These are phyloP conservation scores for Mycetomoellerius zeteki DNA, from an alignment of 1,140 invertebrate genomes.

Conservation along the genomic window DNA sequence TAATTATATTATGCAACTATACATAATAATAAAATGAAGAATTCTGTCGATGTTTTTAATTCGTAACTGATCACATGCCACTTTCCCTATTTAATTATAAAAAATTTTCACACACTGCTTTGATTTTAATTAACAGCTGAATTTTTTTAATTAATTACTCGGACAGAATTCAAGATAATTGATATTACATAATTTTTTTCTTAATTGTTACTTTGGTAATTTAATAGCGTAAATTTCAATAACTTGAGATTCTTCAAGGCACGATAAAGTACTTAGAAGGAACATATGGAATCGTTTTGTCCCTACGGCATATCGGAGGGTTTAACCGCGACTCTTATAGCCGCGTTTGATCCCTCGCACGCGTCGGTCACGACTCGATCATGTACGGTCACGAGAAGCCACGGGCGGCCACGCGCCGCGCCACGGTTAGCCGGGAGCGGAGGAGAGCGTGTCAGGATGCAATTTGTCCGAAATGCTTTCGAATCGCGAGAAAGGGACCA, in stretches of 20 bases:
- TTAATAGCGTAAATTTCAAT: conserved; percentile 18
- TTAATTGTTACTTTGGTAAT: not conserved
- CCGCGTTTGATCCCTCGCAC: conserved; percentile 51
- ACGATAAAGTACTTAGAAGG: not conserved
- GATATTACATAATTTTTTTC: not conserved
- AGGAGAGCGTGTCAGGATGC: conserved; percentile 67
- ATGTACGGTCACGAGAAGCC: conserved; percentile 51
- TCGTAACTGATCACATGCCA: not conserved
- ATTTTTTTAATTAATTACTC: not conserved
- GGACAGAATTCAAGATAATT: not conserved
- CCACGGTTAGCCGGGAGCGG: conserved; percentile 25
- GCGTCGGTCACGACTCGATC: conserved; percentile 54
- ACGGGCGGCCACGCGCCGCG: conserved; percentile 58
- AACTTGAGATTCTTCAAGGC: not conserved
- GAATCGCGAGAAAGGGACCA: conserved; percentile 63
- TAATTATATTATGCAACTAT: not conserved
- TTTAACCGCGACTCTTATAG: conserved; percentile 53
- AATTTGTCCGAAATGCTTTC: conserved; percentile 75
- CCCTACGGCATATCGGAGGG: not conserved
- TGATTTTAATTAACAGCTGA: not conserved
- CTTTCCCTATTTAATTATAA: not conserved
- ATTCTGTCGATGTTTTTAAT: not conserved
- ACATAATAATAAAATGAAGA: not conserved
- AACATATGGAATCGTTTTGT: conserved; percentile 21
- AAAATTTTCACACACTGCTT: not conserved